Conservation (phyloP, 2,888 invertebrate species). For the Caenorhabditis wallacei region DNA sequence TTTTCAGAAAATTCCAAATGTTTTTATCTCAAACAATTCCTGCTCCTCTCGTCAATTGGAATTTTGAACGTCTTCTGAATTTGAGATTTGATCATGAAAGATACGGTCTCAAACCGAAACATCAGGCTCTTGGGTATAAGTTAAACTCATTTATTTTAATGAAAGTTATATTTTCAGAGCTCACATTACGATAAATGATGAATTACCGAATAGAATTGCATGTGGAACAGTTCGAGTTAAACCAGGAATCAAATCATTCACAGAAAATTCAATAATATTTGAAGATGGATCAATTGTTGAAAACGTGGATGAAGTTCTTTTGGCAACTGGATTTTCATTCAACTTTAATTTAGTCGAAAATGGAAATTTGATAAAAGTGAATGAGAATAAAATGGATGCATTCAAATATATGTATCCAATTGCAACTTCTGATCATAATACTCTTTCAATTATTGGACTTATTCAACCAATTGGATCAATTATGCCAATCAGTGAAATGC, state of each 20-base stretch:
- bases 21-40: slow-evolving; percentile 49
- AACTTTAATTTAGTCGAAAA: slow-evolving; percentile 65
- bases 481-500: slow-evolving; percentile 85
- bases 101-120: slow-evolving; percentile 84
- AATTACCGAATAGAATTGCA: slow-evolving; percentile 84
- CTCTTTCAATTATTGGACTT: slow-evolving; percentile 84
- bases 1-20: slow-evolving; percentile 58
- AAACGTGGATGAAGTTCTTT: slow-evolving; percentile 66
- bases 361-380: slow-evolving; percentile 62
- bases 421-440: slow-evolving; percentile 79
- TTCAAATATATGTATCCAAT: slow-evolving; percentile 84
- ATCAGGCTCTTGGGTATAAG: slow-evolving; percentile 65
- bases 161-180: slow-evolving; percentile 68
- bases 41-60: slow-evolving; percentile 38
- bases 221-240: slow-evolving; percentile 77
- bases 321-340: slow-evolving; percentile 73
- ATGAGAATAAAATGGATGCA: slow-evolving; percentile 81
- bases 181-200: slow-evolving; percentile 84
- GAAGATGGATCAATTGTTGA: slow-evolving; percentile 74
- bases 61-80: slow-evolving; percentile 65
- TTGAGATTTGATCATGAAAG: slow-evolving; percentile 82
- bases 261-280: slow-evolving; percentile 71
- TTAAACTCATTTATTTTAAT: neutral
- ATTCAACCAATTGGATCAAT: slow-evolving; percentile 84
- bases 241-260: slow-evolving; percentile 75